These are phyloP conservation scores for Alectura lathami DNA, from an alignment of 2,113 vertebrate species.

Conservation along the genomic window DNA sequence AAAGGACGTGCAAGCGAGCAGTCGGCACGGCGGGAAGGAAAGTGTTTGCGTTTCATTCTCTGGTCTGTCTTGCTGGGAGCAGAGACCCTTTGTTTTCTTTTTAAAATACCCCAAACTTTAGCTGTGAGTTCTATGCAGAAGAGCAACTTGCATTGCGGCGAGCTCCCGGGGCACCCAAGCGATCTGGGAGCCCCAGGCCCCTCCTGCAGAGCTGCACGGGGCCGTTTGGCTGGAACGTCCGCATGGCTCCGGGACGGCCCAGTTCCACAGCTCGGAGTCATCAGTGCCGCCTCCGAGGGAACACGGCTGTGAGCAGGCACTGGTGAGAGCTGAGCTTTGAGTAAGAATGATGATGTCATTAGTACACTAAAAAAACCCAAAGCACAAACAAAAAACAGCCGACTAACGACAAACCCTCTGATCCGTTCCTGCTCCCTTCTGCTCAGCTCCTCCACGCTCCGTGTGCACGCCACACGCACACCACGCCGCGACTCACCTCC, in stretches of 20 bases:
- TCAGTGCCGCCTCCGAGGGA: neutral
- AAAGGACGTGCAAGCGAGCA: neutral
- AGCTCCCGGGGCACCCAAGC: rapidly evolving
- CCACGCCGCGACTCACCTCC: neutral
- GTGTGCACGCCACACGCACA: neutral
- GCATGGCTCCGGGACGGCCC: neutral
- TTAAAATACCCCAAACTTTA: neutral
- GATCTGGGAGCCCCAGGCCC: rapidly evolving
- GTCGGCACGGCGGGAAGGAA: neutral
- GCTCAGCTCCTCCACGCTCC: neutral
- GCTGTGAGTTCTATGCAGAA: neutral
- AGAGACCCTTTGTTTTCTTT: neutral
- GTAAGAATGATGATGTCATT: neutral
- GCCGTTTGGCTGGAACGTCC: neutral
- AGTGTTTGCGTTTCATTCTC: neutral
- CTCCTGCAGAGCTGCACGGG: rapidly evolving
- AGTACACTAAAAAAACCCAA: neutral
- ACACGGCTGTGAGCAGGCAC: neutral
- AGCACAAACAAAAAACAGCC: neutral
- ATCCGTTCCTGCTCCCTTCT: neutral
- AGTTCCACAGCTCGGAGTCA: rapidly evolving
- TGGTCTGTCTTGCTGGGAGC: neutral
- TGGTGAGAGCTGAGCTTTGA: neutral
- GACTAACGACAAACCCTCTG: neutral
- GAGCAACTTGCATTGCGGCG: rapidly evolving